Base-by-base conservation (phyloP, 2,113 vertebrate species). In the Emydocephalus ijimae region DNA sequence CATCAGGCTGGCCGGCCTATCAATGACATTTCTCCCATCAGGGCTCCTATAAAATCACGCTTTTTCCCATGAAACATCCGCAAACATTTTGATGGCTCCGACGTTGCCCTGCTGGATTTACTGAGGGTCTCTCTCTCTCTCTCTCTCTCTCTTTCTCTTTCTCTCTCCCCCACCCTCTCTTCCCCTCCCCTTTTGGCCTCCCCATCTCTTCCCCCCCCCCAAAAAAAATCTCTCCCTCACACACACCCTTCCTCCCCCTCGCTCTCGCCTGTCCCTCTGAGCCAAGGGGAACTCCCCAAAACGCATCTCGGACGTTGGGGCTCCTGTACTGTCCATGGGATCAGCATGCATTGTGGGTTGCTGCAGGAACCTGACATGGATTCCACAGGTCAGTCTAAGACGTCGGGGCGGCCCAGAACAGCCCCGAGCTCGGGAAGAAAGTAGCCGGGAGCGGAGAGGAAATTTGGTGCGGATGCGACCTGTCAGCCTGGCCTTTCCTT, bases 11-110 rank as follows among this genome's bases (percentile, higher is more conserved):
- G 98, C 98, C 98, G 99, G 99, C 99, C 99, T 99, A 99, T 99
- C 99, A 99, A 99, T 99, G 99, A 99, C 99, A 99, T 98, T 98
- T 98, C 98, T 98, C 99, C 98, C 99, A 99, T 99, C 99, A 98
- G 98, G 98, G 98, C 99, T 99, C 98, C 99, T 99, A 99, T 99
- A 99, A 99, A 99, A 99, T 99, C 98, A 99, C 98, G 98, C 98
- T 99, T 98, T 99, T 99, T 99, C 99, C 99, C 99, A 99, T 99
- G 99, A 98, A 99, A 99, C 99, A 99, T 99, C 99, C 99, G 99
- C 99, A 99, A 99, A 99, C 99, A 99, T 99, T 99, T 99, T 99
- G 99, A 99, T 99, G 98, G 99, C 98, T 99, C 98, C 98, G 98
- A 98, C 98, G 98, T 98, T 98, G 98, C 98, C 98, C 98, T 97